Evolutionary conservation across 2,113 vertebrate genomes (phyloP), one percentile per base, ranked within the genome.

Genomic region (Triplophysa tibetana): DNA sequence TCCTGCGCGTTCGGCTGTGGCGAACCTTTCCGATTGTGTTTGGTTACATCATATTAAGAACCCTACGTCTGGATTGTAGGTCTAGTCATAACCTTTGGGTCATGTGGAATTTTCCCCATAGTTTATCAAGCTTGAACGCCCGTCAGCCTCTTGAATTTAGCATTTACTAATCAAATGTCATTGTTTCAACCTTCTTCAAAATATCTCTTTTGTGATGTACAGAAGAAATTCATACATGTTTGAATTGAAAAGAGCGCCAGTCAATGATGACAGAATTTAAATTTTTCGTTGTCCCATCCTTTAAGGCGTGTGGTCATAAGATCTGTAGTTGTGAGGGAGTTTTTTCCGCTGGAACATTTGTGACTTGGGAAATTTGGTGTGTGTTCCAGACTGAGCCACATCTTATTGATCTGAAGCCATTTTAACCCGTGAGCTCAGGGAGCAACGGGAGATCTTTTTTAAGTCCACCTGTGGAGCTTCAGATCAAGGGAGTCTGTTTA

Each of bases 361-460:
- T 43, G 41, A 19, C 23, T 4, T 45, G 61, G 38, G 10, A 43
- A 76, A 33, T 65, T 52, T 50, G 60, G 10, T 77, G 61, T 62
- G 16, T 21, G 19, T 26, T 56, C 13, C 58, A 19, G 56, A 45
- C 60, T 69, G 38, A 65, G 78, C 26, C 45, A 66, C 12, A 7
- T 58, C n/a, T 58, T 48, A 83, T 83, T 78, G 77, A 83, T 83
- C 81, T 52, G 63, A 23, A 56, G 76, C 76, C 77, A 79, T 83
- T 81, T 83, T 77, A 60, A 70, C 74, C 60, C 60, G 8, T 4
- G 43, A 76, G 65, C 65, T 62, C 19, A 13, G 70, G 66, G 65
- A 56, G 50, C 60, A 26, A 33, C 16, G 8, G 54, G n/a, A 52
- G 64, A 58, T 80, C 77, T 69, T 65, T 70, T 75, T 83, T 61